A percentile compares a stretch with the other conserved stretches of the same genome.
Conservation (phyloP, 2,888 invertebrate species). For the Diaperis boleti region DNA sequence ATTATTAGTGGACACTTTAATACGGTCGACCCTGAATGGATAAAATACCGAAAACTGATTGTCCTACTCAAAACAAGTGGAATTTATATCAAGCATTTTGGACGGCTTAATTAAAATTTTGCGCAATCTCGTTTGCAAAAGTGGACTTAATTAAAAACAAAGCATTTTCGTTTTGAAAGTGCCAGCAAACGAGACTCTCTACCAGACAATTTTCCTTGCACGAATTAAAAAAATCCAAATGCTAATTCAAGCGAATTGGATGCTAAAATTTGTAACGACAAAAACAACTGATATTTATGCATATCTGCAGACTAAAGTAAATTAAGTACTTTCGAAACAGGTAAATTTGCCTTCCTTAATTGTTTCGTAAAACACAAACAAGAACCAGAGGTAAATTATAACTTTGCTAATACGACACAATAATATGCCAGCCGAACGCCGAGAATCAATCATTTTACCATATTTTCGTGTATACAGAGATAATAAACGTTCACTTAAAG, state of each 20-base stretch:
- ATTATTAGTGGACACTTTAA: constrained; percentile 20
- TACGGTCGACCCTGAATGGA: neutral
- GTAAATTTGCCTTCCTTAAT: constrained; percentile 29
- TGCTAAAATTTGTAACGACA: neutral
- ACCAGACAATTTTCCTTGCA: neutral
- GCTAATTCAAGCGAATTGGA: constrained; percentile 3
- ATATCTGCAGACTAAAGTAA: constrained; percentile 16
- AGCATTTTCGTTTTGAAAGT: constrained; percentile 5
- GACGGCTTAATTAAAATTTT: constrained; percentile 39
- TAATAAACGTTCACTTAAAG: neutral
- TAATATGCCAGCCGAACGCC: neutral
- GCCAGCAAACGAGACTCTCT: neutral
- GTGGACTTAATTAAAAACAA: constrained; percentile 34
- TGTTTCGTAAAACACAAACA: constrained; percentile 29
- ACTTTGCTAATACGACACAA: constrained; percentile 5
- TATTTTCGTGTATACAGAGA: neutral
- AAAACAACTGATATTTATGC: constrained; percentile 4
- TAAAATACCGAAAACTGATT: constrained; percentile 2
- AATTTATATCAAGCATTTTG: constrained; percentile 34
- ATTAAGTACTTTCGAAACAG: constrained; percentile 26
- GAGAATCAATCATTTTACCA: neutral
- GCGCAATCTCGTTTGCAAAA: constrained; percentile 17
- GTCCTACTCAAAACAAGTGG: constrained; percentile 22
- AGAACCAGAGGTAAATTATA: constrained; percentile 12
- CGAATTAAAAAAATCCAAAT: neutral